Evolutionary conservation across 2,113 vertebrate genomes (phyloP).

Genomic region (Phyllopteryx taeniolatus): DNA sequence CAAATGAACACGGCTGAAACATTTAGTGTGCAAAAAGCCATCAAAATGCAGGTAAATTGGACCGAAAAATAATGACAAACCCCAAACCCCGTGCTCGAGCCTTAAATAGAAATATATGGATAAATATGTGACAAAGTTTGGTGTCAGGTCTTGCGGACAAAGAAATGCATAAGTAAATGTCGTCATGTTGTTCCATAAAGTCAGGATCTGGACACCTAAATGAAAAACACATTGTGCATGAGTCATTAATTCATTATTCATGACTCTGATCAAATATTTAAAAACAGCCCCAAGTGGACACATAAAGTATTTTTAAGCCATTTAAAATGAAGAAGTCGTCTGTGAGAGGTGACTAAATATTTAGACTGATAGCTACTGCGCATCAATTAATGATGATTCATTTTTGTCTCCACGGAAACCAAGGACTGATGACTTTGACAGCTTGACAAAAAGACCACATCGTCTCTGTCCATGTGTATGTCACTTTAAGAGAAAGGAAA

Average conservation of each 20-base stretch:
- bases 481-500: neutral
- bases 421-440: neutral
- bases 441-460: slow-evolving; percentile 1
- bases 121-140: neutral
- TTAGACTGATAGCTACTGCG: slow-evolving; percentile 4
- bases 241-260: slow-evolving; percentile 10
- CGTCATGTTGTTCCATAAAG: neutral
- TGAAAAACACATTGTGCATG: slow-evolving; percentile 6
- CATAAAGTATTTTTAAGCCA: slow-evolving; percentile 10
- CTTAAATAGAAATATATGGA: neutral
- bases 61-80: too few species aligned
- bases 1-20: too few species aligned
- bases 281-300: slow-evolving; percentile 11
- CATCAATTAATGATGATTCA: slow-evolving; percentile 7
- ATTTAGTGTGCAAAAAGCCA: too few species aligned
- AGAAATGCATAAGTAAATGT: slow-evolving; percentile 1
- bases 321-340: slow-evolving; percentile 6
- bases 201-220: neutral
- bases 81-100: too few species aligned
- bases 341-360: slow-evolving; percentile 8
- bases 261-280: neutral
- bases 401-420: slow-evolving; percentile 4
- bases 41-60: too few species aligned
- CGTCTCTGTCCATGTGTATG: neutral
- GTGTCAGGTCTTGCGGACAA: neutral